Evolutionary conservation across 2,113 vertebrate species (phyloP).

Genomic region (Pomatorhinus ruficollis): DNA sequence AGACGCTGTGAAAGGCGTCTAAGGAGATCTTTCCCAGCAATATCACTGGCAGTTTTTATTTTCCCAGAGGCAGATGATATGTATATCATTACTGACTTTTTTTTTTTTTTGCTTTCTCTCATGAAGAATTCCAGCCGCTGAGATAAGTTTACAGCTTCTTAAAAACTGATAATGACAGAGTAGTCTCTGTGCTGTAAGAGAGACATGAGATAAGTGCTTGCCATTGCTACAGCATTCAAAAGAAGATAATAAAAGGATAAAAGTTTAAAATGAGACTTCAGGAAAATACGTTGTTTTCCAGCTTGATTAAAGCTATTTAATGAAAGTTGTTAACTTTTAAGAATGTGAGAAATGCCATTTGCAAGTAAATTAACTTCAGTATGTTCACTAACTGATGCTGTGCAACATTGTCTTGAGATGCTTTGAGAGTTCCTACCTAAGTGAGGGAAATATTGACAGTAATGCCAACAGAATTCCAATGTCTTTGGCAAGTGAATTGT

Average conservation of each 20-base stretch:
- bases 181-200: slow-evolving; percentile 38
- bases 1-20: slow-evolving; percentile 16
- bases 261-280: slow-evolving; percentile 51
- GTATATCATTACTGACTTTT: slow-evolving; percentile 57
- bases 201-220: slow-evolving; percentile 39
- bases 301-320: slow-evolving; percentile 53
- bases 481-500: not conserved
- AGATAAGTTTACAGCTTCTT: slow-evolving; percentile 63
- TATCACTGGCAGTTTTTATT: slow-evolving; percentile 61
- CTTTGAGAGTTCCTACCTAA: not conserved
- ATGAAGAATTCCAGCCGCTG: slow-evolving; percentile 58
- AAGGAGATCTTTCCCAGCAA: slow-evolving; percentile 51
- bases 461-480: not conserved
- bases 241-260: slow-evolving; percentile 42
- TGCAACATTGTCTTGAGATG: not conserved
- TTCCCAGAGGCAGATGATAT: slow-evolving; percentile 68
- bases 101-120: not conserved
- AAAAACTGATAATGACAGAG: slow-evolving; percentile 61
- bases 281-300: slow-evolving; percentile 16
- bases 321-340: slow-evolving; percentile 22
- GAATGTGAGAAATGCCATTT: not conserved
- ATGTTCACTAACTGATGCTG: not conserved
- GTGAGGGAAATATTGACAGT: not conserved
- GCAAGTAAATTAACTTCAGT: slow-evolving; percentile 23
- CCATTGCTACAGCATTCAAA: slow-evolving; percentile 26